Evolutionary conservation across 1,140 invertebrate genomes (phyloP).

Genomic region (Platorchestia sp.): DNA sequence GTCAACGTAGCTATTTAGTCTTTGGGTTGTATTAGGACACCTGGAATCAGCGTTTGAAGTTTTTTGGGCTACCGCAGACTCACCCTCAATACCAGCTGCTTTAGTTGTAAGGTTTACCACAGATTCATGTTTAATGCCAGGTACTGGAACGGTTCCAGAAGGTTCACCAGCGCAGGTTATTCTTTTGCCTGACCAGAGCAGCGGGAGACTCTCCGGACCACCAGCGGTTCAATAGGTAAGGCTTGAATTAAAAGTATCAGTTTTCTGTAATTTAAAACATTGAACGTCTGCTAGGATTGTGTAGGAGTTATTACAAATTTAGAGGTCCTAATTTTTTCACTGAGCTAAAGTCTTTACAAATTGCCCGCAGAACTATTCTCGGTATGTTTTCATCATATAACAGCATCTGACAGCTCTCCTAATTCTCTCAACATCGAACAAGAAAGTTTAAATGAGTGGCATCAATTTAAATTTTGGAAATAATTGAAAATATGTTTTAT

Average conservation of each 20-base stretch:
- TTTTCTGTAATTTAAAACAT: conserved; percentile 51
- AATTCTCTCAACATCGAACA: not conserved
- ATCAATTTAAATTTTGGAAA: not conserved
- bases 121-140: not conserved
- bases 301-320: conserved; percentile 38
- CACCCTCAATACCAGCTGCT: not conserved
- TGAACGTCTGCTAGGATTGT: not conserved
- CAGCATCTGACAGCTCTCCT: not conserved
- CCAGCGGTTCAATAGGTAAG: conserved; percentile 44
- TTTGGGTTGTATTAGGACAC: not conserved
- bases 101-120: not conserved
- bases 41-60: not conserved
- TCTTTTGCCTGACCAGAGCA: not conserved
- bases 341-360: not conserved
- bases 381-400: not conserved
- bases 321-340: not conserved
- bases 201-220: conserved; percentile 36
- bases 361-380: not conserved
- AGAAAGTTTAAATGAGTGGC: not conserved
- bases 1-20: not conserved
- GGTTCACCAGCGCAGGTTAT: not conserved
- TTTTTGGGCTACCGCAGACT: not conserved
- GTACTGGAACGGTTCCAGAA: not conserved
- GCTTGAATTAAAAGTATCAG: conserved; percentile 50
- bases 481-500: not conserved